Evolutionary conservation across 2,888 invertebrate genomes (phyloP), one percentile per base, ranked within the genome.

Genomic region (Drosophila monieri): DNA sequence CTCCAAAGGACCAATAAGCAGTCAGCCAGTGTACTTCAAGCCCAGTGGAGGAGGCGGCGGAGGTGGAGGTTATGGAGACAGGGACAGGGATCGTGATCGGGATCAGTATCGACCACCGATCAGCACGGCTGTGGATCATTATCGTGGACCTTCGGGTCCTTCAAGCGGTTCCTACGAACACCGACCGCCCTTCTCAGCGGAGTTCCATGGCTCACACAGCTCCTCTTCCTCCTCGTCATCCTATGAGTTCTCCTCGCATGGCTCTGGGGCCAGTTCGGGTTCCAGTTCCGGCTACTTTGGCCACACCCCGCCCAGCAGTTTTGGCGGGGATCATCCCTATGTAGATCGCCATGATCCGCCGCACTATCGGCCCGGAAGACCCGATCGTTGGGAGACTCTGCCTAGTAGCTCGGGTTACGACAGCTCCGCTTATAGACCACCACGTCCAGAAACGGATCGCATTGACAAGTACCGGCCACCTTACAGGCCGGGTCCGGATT

Each of bases 331-430:
- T 53, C 86, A 88, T 41, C 68, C 80, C 12, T 67, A 90, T 6
- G 79, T 91, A 6, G 92, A 92, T 74, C 88, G 91, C 4, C 91
- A 91, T 67, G 92, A 91, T 65, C 70, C 81, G 0, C 74, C 84
- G 3, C 77, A 80, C 3, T 89, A 89, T 21, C 73, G 88, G 6
- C 90, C 90, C 4, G 48, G 25, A 6, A 76, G 84, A 15, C 85
- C 80, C 15, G 88, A 88, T 54, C 87, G 90, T 30, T 91, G 91
- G 90, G 90, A 91, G 62, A 77, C 88, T 6, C 56, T 90, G 52
- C 91, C 91, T 6, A 90, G 90, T 68, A 89, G 90, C 49, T 90
- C 91, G 0, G 90, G 90, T n/a, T 90, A 89, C 35, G 90, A 88
- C 21, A 76, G 85, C 35, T 74, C 80, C 6, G 68, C 55, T 1